Base-by-base conservation (phyloP, 2,888 invertebrate genomes). In the Germaria angustata region DNA sequence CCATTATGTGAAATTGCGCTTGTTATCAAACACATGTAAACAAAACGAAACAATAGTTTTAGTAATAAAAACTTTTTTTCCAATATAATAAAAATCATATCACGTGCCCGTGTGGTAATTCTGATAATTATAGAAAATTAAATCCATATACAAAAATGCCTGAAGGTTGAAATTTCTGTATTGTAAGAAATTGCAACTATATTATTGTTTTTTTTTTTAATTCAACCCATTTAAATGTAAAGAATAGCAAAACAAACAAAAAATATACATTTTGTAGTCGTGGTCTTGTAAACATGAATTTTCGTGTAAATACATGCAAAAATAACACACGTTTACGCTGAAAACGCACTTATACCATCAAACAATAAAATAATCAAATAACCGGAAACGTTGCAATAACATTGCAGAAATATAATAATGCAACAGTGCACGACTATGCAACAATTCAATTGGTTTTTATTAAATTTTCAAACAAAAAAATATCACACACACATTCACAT, bases 231-330 rank as follows among this genome's bases (percentile, higher is more conserved):
- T n/a, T n/a, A n/a, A n/a, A 46, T 53, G 32, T 57, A 24, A 57
- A 49, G 13, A 55, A 55, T 17, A 44, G 4, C 39, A 24, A 59
- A 46, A 73, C n/a, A n/a, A n/a, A n/a, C n/a, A n/a, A n/a, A n/a
- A n/a, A n/a, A n/a, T n/a, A n/a, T n/a, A 46, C 53, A 68, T 41
- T 59, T 59, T 59, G 49, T 59, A 41, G 39, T 51, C 57, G 68
- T 59, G 76, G 76, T 76, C 22, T 39, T 76, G 68, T 76, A 49
- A 76, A 68, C 76, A 68, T 76, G 59, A 59, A 68, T 68, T 76
- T 59, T 59, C 68, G 39, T 76, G 68, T 76, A 61, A 59, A 51
- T 28, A 68, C 49, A 59, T 76, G 68, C 68, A 66, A 24, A 11
- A 39, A 22, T 2, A 51, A 59, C 13, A 66, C 28, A 17, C 34